Base-by-base conservation (phyloP, 2,888 invertebrate species). In the Zygogramma bicolorata region DNA sequence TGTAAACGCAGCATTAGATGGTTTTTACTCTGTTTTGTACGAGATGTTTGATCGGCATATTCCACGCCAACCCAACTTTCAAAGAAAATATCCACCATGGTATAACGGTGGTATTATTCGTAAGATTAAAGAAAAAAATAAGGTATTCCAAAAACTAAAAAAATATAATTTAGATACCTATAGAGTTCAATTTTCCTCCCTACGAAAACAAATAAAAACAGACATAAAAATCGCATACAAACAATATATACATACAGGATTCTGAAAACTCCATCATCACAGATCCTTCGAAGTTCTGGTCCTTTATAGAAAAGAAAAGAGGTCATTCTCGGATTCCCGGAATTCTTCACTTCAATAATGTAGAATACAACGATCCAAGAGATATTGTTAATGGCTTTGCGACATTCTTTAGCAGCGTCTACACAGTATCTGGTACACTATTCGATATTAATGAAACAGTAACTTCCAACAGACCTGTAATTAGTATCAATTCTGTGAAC, bases 391-490 rank as follows among this genome's bases (percentile, higher is more conserved):
- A n/a, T n/a, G n/a, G n/a, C n/a, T n/a, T n/a, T n/a, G n/a, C n/a
- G n/a, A n/a, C n/a, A n/a, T n/a, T n/a, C n/a, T n/a, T n/a, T n/a
- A n/a, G n/a, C n/a, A n/a, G n/a, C n/a, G n/a, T n/a, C n/a, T n/a
- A n/a, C n/a, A n/a, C n/a, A n/a, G n/a, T n/a, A n/a, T n/a, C n/a
- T n/a, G n/a, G n/a, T n/a, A n/a, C n/a, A n/a, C n/a, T n/a, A n/a
- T 60, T 29, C n/a, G 60, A 60, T 31, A 15, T 60, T 31, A 15
- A 60, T 60, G 60, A 60, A 34, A 60, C 34, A 60, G 18, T 34
- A 34, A 34, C 34, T 34, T 34, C 34, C 6, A 60, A 60, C 60
- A 60, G 60, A 31, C 31, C 59, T 3, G 15, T 31, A 8, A 29
- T 59, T 31, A 29, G 31, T 20, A 59, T 59, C 59, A n/a, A 31